phyloP scores from a whole-genome alignment of 2,797 vertebrate genomes.

The Ctenopoma kingsleyae region DNA sequence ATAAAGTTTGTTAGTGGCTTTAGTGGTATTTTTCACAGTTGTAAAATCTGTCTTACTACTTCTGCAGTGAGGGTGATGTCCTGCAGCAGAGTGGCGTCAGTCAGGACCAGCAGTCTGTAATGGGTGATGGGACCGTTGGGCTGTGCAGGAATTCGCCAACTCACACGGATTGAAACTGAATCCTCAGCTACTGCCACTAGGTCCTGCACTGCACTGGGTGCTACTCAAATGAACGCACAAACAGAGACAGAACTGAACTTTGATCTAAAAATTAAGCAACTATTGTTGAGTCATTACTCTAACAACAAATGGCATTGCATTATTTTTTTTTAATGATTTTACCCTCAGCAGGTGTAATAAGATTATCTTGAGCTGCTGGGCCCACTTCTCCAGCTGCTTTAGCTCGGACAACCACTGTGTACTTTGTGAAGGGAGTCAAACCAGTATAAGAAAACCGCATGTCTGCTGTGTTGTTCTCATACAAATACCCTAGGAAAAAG shows the following conservation, averaged over 20 bases:
- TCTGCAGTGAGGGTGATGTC: conserved; percentile 88
- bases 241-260: not conserved
- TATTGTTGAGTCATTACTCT: not conserved
- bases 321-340: conserved; percentile 28
- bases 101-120: conserved; percentile 89
- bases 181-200: conserved; percentile 88
- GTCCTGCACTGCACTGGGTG: conserved; percentile 90
- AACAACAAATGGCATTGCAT: too few relatives aligned
- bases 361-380: conserved; percentile 84
- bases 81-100: conserved; percentile 82
- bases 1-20: not conserved
- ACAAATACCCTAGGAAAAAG: conserved; percentile 84
- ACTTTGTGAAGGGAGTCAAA: conserved; percentile 90
- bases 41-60: conserved; percentile 76
- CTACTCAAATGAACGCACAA: conserved; percentile 71
- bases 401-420: conserved; percentile 84
- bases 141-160: conserved; percentile 90
- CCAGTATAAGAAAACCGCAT: conserved; percentile 86
- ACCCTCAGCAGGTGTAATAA: conserved; percentile 92
- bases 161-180: conserved; percentile 89
- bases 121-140: conserved; percentile 93
- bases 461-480: conserved; percentile 92
- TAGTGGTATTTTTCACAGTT: not conserved
- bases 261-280: not conserved
- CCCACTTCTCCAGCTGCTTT: conserved; percentile 92